Evolutionary conservation across 2,113 vertebrate species (phyloP).

Genomic region (Odocoileus virginianus): DNA sequence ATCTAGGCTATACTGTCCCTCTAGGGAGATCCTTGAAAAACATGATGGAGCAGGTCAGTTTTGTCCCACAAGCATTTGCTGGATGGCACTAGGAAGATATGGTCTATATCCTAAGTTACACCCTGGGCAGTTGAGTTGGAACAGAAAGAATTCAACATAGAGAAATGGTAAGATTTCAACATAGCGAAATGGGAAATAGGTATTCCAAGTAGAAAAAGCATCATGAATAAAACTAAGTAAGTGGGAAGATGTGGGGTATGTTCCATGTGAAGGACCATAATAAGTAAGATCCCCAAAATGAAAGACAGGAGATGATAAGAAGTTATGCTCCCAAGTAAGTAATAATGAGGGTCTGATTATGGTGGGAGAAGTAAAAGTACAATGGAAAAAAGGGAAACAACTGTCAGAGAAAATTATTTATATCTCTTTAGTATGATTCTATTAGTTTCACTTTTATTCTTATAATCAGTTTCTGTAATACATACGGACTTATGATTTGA

Average conservation of each 20-base stretch:
- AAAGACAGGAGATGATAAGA: not conserved
- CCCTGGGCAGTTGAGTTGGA: not conserved
- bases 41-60: not conserved
- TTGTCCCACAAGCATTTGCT: not conserved
- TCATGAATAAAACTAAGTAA: not conserved
- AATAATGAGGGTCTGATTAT: not conserved
- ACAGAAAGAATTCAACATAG: not conserved
- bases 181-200: not conserved
- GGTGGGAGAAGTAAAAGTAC: not conserved
- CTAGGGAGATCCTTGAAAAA: not conserved
- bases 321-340: not conserved
- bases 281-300: not conserved
- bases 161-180: not conserved
- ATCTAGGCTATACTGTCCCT: not conserved
- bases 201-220: not conserved
- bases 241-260: not conserved
- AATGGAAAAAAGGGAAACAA: not conserved
- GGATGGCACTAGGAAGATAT: not conserved
- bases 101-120: not conserved
- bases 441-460: not conserved
- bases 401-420: not conserved
- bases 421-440: not conserved
- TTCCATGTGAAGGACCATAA: not conserved
- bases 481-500: not conserved
- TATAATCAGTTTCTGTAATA: not conserved